Conservation (phyloP, 2,113 vertebrate species). For the Odontesthes bonariensis region DNA sequence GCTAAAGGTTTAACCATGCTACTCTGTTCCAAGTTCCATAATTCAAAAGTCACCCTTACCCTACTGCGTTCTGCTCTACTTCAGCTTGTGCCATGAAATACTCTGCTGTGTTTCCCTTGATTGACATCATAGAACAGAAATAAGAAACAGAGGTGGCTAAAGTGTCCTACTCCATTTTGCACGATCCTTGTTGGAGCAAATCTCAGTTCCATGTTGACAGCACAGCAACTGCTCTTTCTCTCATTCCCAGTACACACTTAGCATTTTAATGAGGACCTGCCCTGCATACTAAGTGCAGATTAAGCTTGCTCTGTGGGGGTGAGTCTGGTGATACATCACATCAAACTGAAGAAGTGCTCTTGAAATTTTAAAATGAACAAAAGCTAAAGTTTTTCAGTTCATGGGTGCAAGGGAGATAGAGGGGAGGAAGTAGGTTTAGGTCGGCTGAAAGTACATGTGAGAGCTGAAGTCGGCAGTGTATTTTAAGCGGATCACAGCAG, state of each 20-base stretch:
- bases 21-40: constrained; percentile 72
- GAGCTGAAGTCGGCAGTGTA: not conserved
- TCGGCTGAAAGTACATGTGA: not conserved
- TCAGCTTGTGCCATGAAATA: constrained; percentile 55
- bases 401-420: not conserved
- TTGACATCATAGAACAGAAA: constrained; percentile 43
- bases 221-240: constrained; percentile 33
- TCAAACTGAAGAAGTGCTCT: constrained; percentile 71
- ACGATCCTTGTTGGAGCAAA: constrained; percentile 57
- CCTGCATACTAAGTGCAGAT: constrained; percentile 80
- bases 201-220: constrained; percentile 75
- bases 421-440: constrained; percentile 20
- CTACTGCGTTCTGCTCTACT: constrained; percentile 53
- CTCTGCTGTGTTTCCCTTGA: constrained; percentile 31
- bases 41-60: constrained; percentile 62
- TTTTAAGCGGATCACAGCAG: constrained; percentile 48
- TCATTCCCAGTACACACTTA: constrained; percentile 72
- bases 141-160: constrained; percentile 10
- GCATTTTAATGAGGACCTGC: constrained; percentile 79
- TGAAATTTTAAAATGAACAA: constrained; percentile 78
- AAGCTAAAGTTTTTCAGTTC: constrained; percentile 65
- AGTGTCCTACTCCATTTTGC: constrained; percentile 42
- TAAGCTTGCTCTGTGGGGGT: constrained; percentile 66
- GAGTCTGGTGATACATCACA: constrained; percentile 67
- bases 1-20: constrained; percentile 70